A percentile compares a stretch with the other conserved stretches of the same genome.
Evolutionary conservation across 2,797 vertebrate genomes (phyloP).

Genomic region (Syndactyla subalaris): DNA sequence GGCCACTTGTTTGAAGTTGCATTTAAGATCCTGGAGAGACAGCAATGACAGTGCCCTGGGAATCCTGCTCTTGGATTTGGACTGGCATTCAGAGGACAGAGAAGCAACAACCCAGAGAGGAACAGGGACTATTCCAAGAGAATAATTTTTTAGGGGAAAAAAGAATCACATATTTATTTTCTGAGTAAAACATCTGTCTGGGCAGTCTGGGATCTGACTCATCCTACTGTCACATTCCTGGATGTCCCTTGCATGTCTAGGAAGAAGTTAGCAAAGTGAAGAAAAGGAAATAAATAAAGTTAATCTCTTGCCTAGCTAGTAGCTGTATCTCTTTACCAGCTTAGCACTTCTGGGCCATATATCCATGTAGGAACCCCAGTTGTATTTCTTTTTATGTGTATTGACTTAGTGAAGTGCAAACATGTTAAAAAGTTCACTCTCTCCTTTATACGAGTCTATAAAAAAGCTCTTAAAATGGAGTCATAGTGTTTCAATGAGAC

Average conservation of each 20-base stretch:
- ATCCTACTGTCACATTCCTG: background rate
- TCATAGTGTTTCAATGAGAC: constrained; percentile 78
- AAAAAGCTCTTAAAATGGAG: constrained; percentile 83
- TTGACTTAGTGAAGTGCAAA: constrained; percentile 80
- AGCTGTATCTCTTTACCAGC: constrained; percentile 44
- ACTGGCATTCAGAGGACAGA: background rate
- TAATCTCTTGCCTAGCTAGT: constrained; percentile 1
- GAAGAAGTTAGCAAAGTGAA: background rate
- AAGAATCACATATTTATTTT: background rate
- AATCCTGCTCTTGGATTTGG: background rate
- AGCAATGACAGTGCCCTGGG: background rate
- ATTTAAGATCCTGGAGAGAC: accelerated
- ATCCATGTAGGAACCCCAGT: constrained; percentile 62
- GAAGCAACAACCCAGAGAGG: background rate
- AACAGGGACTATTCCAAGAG: background rate
- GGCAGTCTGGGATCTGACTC: background rate
- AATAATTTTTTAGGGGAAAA: accelerated
- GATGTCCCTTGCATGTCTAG: background rate
- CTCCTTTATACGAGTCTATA: constrained; percentile 84
- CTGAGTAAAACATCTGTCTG: background rate
- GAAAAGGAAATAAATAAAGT: constrained; percentile 14
- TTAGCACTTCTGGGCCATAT: constrained; percentile 50
- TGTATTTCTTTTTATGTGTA: constrained; percentile 73
- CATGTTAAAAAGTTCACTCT: constrained; percentile 81
- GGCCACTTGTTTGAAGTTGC: accelerated